Conservation (phyloP, 2,888 invertebrate genomes). For the Selenia dentaria region DNA sequence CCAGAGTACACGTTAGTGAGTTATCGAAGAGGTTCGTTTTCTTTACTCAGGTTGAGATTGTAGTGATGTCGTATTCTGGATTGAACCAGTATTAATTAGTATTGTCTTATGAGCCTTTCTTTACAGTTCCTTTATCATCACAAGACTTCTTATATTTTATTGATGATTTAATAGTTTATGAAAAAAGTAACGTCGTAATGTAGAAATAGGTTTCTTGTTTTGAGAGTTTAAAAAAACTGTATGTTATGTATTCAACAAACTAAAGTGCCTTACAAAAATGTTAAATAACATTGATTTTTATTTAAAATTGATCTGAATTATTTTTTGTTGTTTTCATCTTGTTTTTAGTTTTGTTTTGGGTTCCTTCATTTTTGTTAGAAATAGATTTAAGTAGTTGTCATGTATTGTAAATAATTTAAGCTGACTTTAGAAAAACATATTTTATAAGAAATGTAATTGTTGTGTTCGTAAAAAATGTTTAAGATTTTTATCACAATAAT, state of each 20-base stretch:
- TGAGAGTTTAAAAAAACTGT: neutral
- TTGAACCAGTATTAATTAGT: conserved; percentile 31
- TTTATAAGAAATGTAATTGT: neutral
- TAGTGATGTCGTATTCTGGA: conserved; percentile 44
- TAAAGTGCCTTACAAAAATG: neutral
- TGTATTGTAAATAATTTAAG: conserved; percentile 40
- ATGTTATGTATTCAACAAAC: conserved; percentile 5
- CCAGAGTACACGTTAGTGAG: neutral
- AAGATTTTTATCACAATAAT: too few relatives aligned
- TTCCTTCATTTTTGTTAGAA: neutral
- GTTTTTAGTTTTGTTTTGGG: neutral
- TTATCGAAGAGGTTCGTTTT: neutral
- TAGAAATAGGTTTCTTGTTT: neutral
- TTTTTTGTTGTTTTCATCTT: neutral
- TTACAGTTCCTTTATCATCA: conserved; percentile 48
- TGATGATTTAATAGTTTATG: too few relatives aligned
- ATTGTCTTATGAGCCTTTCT: conserved; percentile 38
- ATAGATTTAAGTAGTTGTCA: conserved; percentile 26
- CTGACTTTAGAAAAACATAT: neutral
- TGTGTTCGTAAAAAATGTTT: neutral
- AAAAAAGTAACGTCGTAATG: too few relatives aligned
- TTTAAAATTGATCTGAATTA: neutral
- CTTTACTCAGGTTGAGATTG: conserved; percentile 1
- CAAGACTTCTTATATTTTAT: conserved; percentile 26
- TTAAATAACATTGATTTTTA: neutral